Percentiles rank a stretch among this genome's conserved stretches.
These are phyloP conservation scores for Casuarius casuarius DNA, from an alignment of 2,113 vertebrate genomes.

Conservation along the genomic window DNA sequence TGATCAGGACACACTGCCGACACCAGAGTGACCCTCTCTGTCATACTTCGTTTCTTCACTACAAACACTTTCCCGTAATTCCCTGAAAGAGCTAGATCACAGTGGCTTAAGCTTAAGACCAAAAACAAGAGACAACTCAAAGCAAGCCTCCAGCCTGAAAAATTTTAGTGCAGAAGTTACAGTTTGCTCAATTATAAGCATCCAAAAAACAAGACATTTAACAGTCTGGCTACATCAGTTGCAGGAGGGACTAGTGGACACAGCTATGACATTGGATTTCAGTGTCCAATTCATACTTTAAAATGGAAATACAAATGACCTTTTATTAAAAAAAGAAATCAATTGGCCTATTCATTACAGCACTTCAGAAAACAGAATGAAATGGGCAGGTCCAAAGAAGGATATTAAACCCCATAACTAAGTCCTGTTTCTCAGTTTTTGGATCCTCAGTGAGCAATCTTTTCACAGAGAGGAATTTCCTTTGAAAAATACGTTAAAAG, in stretches of 20 bases:
- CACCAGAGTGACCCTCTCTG: conserved; percentile 15
- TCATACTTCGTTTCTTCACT: not conserved
- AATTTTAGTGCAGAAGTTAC: not conserved
- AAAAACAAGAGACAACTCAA: not conserved
- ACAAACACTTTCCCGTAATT: conserved; percentile 1
- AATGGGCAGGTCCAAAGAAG: not conserved
- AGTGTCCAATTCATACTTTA: not conserved
- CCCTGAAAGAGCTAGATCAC: conserved; percentile 2
- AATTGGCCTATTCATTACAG: not conserved
- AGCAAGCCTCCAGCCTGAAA: not conserved
- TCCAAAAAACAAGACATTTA: not conserved
- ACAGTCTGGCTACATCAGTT: not conserved
- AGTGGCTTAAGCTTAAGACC: not conserved
- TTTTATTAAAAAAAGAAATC: not conserved
- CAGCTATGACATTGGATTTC: not conserved
- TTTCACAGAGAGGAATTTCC: not conserved
- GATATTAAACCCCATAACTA: not conserved
- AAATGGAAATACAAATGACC: not conserved
- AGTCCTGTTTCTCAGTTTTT: not conserved
- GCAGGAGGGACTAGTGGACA: not conserved
- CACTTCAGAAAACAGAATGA: not conserved
- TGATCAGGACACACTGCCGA: not conserved
- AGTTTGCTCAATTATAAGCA: not conserved
- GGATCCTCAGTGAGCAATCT: not conserved
- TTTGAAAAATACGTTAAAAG: not conserved